Percentiles rank a stretch among this genome's conserved stretches.
Conservation (phyloP, 1,140 invertebrate genomes). For the Wasmannia auropunctata region DNA sequence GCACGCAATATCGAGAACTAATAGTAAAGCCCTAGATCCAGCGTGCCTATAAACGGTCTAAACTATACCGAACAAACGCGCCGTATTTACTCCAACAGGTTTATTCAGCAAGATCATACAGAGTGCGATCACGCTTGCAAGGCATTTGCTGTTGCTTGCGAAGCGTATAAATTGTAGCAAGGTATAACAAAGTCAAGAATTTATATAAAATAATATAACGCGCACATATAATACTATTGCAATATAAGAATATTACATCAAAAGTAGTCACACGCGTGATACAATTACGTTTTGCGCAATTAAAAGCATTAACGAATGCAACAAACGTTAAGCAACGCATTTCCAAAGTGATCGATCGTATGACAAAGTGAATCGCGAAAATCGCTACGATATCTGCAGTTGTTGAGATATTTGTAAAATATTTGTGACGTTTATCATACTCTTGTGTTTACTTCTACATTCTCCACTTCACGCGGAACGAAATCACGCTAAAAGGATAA, state of each 20-base stretch:
- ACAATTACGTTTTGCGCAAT: neutral
- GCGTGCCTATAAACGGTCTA: slow-evolving; percentile 4
- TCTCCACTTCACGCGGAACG: neutral
- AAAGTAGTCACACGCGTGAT: neutral
- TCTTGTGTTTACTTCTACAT: neutral
- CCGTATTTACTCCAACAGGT: neutral
- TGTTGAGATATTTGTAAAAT: neutral
- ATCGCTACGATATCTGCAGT: neutral
- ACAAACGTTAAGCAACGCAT: neutral
- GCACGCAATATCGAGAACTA: slow-evolving; percentile 39
- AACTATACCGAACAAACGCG: neutral
- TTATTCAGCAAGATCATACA: slow-evolving; percentile 9
- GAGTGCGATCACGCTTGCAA: slow-evolving; percentile 8
- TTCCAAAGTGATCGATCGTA: neutral
- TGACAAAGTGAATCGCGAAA: neutral
- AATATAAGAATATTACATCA: neutral
- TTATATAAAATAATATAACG: neutral
- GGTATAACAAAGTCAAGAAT: neutral
- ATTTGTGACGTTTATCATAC: neutral
- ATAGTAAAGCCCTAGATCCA: neutral
- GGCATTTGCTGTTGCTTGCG: neutral
- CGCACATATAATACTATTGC: too few relatives aligned
- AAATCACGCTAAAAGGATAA: neutral
- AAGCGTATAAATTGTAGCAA: neutral
- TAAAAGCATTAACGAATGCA: neutral